Evolutionary conservation across 2,113 vertebrate species (phyloP).

Genomic region (Rhabdornis inornatus): DNA sequence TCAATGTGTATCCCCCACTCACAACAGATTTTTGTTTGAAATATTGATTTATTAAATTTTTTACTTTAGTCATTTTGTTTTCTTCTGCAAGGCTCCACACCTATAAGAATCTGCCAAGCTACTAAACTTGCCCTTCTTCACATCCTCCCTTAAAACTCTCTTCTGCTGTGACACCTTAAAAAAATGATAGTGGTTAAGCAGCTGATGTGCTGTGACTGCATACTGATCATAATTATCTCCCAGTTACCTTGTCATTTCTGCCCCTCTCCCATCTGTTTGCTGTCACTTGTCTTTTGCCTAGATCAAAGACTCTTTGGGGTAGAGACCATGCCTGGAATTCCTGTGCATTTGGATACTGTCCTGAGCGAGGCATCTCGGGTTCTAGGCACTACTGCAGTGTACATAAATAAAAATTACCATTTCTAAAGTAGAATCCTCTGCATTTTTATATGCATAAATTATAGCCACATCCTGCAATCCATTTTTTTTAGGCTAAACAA

Average conservation of each 20-base stretch:
- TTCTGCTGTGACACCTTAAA: slow-evolving; percentile 55
- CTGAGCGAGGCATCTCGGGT: not conserved
- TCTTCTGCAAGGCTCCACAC: not conserved
- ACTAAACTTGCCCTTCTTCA: not conserved
- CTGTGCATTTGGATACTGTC: not conserved
- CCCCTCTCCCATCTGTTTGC: slow-evolving; percentile 62
- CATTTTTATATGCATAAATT: slow-evolving; percentile 29
- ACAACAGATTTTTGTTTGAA: not conserved
- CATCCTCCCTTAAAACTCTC: slow-evolving; percentile 43
- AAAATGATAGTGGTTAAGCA: slow-evolving; percentile 47
- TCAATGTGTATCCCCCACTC: not conserved
- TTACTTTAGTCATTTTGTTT: not conserved
- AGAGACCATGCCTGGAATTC: not conserved
- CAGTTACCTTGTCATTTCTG: slow-evolving; percentile 58
- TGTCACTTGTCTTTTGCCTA: slow-evolving; percentile 17
- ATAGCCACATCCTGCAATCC: slow-evolving; percentile 30
- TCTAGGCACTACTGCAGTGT: not conserved
- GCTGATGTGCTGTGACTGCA: slow-evolving; percentile 58
- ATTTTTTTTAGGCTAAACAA: slow-evolving; percentile 48
- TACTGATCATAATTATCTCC: slow-evolving; percentile 55
- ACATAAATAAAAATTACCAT: slow-evolving; percentile 23
- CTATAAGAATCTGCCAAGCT: not conserved
- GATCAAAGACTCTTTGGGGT: slow-evolving; percentile 27
- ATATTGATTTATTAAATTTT: not conserved
- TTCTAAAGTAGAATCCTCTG: not conserved